Base-by-base conservation (phyloP, 1,140 invertebrate species). In the Hyposmocoma kahamanoa region DNA sequence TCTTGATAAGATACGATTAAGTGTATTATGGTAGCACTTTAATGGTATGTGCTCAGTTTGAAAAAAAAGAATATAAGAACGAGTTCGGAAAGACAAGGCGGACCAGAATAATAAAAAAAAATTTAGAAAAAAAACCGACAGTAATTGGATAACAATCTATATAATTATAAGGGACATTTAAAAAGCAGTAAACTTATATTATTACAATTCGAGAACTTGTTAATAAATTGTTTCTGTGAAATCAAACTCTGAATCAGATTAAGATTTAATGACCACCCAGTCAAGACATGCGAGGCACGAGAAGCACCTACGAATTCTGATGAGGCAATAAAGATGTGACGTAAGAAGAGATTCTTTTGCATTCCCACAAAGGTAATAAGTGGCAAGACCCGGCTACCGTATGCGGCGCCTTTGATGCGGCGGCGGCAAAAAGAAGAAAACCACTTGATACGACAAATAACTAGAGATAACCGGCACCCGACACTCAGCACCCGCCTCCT, bases 391-490 rank as follows among this genome's bases (percentile, higher is more conserved):
- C 59, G 20, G 77, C 77, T 83, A 83, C 81, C 59, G 77, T 72
- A 53, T 54, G 78, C 77, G 81, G 79, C 43, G 42, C 36, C 66
- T 85, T 83, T 85, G 75, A 83, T 46, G 61, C 59, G 45, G 59
- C 67, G 62, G 63, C 69, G 62, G 46, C 54, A 62, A 60, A 72
- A 69, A 58, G 48, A 64, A 70, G 72, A 59, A 61, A 50, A 68
- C 67, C 65, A 75, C 81, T 82, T 73, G 66, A 83, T 81, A 77
- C 69, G 73, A 84, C 73, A 84, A 83, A 83, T 83, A 81, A 79
- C 75, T 51, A 62, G 49, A 81, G 77, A 84, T 84, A 83, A 75
- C 71, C 36, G 49, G 45, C 46, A 58, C 56, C 56, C n/a, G n/a
- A n/a, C n/a, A n/a, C n/a, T n/a, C n/a, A n/a, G n/a, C n/a, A n/a